Conservation (phyloP, 2,113 vertebrate genomes). For the Gymnogyps californianus region DNA sequence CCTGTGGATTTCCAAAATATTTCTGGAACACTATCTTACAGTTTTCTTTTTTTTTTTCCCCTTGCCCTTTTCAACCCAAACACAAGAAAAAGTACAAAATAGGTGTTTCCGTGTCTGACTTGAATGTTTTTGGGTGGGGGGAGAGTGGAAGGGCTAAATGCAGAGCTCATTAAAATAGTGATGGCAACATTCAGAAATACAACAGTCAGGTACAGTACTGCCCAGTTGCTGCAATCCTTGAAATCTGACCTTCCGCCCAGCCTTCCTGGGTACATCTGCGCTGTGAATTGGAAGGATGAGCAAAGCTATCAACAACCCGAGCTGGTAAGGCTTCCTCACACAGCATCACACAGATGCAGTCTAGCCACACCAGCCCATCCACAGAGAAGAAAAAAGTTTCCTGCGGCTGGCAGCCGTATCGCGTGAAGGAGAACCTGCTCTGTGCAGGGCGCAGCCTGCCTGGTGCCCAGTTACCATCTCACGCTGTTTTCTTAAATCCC, state of each 20-base stretch:
- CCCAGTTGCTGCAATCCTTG: neutral
- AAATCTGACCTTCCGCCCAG: neutral
- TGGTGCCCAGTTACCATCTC: neutral
- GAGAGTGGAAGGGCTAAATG: neutral
- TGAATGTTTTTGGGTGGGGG: neutral
- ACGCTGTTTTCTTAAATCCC: neutral
- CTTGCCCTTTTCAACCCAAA: neutral
- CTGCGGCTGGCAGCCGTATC: accelerated
- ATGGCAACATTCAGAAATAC: neutral
- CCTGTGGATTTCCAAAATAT: conserved; percentile 10
- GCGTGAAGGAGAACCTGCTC: accelerated
- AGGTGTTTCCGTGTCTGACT: neutral
- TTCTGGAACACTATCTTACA: neutral
- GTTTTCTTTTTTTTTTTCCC: neutral
- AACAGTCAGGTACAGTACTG: neutral
- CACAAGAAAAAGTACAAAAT: neutral
- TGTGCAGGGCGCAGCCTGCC: neutral
- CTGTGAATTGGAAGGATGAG: neutral
- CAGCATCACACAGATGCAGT: neutral
- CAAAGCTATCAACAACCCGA: accelerated
- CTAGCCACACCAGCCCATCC: neutral
- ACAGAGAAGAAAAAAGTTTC: neutral
- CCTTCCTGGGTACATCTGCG: neutral
- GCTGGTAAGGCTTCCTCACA: neutral
- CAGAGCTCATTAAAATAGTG: neutral